Evolutionary conservation across 2,797 vertebrate genomes (phyloP).

Genomic region (Onychomys leucogaster): DNA sequence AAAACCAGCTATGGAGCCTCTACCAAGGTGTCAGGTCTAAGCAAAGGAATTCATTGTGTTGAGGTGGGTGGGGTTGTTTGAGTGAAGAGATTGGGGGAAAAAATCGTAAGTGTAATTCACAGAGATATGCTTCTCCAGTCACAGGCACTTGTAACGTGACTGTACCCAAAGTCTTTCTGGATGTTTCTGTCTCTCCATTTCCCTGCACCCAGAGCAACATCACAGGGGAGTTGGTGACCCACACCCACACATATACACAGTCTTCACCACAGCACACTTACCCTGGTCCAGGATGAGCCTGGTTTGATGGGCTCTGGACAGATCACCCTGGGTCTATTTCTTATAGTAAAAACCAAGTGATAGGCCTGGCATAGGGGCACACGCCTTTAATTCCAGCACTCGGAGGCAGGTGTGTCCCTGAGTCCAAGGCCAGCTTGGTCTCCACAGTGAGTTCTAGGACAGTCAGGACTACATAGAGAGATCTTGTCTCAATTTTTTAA

Average conservation of each 20-base stretch:
- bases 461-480: neutral
- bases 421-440: too few species aligned
- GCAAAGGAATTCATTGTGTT: slow-evolving; percentile 1
- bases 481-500: neutral
- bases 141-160: neutral
- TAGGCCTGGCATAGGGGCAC: neutral
- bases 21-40: slow-evolving; percentile 74
- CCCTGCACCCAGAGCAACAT: neutral
- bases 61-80: neutral
- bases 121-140: neutral
- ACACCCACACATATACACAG: too few species aligned
- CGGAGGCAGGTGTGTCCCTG: too few species aligned
- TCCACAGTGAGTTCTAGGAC: too few species aligned
- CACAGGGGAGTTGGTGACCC: accelerated
- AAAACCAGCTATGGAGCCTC: slow-evolving; percentile 66
- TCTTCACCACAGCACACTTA: neutral
- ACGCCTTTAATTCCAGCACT: neutral
- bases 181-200: neutral
- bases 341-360: neutral
- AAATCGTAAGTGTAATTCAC: slow-evolving; percentile 46
- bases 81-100: neutral
- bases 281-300: neutral
- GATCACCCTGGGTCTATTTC: neutral
- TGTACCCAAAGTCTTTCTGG: neutral
- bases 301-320: neutral